Evolutionary conservation across 2,797 vertebrate genomes (phyloP).

Genomic region (Lophius americanus): DNA sequence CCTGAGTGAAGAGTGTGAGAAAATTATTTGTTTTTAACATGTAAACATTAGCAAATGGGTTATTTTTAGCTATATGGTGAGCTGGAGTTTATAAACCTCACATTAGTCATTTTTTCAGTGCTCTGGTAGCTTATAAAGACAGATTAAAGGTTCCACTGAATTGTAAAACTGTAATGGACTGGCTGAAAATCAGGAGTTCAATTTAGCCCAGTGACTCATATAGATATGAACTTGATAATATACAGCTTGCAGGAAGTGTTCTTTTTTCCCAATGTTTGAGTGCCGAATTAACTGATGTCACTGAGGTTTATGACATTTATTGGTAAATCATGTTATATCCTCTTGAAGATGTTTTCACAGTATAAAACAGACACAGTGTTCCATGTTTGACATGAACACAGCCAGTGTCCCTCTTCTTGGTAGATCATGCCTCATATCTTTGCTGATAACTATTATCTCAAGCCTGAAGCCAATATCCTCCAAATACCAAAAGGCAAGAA

Average conservation of each 20-base stretch:
- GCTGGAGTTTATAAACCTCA: conserved; percentile 38
- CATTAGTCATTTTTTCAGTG: conserved; percentile 40
- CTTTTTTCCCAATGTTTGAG: conserved; percentile 50
- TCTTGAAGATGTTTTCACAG: conserved; percentile 33
- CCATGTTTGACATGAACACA: conserved; percentile 54
- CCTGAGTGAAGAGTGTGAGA: conserved; percentile 30
- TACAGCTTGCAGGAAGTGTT: conserved; percentile 61
- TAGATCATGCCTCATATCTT: conserved; percentile 41
- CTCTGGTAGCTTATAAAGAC: conserved; percentile 17
- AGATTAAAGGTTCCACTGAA: conserved; percentile 40
- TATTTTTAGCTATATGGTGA: conserved; percentile 39
- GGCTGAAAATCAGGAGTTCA: conserved; percentile 51
- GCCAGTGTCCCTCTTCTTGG: conserved; percentile 3
- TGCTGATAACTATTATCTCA: conserved; percentile 56
- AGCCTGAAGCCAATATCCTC: conserved; percentile 56
- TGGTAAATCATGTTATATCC: conserved; percentile 23
- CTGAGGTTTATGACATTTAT: conserved; percentile 15
- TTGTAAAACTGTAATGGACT: conserved; percentile 61
- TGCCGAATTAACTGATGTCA: conserved; percentile 28
- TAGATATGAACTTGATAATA: conserved; percentile 64
- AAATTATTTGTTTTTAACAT: conserved; percentile 20
- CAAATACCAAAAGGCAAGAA: conserved; percentile 54
- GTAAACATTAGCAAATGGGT: conserved; percentile 47
- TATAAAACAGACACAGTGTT: conserved; percentile 21
- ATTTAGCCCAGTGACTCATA: conserved; percentile 65